Evolutionary conservation across 2,888 invertebrate genomes (phyloP).

Genomic region (Drosophila nigritarsus): DNA sequence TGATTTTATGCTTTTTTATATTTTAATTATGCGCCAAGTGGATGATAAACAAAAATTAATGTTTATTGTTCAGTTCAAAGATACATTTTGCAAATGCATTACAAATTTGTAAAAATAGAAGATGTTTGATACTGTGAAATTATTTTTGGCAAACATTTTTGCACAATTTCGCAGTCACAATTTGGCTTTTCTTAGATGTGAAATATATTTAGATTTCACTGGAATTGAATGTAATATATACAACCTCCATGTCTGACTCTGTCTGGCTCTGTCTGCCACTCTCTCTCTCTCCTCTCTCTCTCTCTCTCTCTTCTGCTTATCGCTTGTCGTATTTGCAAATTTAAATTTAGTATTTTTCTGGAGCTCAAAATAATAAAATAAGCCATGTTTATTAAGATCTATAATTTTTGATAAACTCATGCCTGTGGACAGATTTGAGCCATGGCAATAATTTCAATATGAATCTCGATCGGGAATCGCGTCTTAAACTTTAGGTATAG

Average conservation of each 20-base stretch:
- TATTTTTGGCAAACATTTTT: not conserved
- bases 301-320: not conserved
- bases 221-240: not conserved
- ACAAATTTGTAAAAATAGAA: not conserved
- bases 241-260: not conserved
- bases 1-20: conserved; percentile 57
- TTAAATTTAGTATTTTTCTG: not conserved
- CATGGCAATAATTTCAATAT: not conserved
- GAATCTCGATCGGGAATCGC: not conserved
- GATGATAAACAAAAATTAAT: conserved; percentile 53
- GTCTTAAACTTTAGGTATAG: not conserved
- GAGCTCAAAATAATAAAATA: not conserved
- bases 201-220: not conserved
- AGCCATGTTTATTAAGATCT: not conserved
- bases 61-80: conserved; percentile 25
- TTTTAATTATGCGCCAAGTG: conserved; percentile 65
- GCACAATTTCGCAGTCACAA: not conserved
- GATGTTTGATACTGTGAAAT: not conserved
- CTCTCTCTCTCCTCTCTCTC: not conserved
- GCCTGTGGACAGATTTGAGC: not conserved
- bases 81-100: conserved; percentile 4
- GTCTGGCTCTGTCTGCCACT: too few relatives aligned
- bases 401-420: not conserved
- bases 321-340: not conserved
- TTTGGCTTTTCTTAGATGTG: not conserved